Evolutionary conservation across 2,888 invertebrate genomes (phyloP), one percentile per base, ranked within the genome.

Genomic region (Resseliella maxima): DNA sequence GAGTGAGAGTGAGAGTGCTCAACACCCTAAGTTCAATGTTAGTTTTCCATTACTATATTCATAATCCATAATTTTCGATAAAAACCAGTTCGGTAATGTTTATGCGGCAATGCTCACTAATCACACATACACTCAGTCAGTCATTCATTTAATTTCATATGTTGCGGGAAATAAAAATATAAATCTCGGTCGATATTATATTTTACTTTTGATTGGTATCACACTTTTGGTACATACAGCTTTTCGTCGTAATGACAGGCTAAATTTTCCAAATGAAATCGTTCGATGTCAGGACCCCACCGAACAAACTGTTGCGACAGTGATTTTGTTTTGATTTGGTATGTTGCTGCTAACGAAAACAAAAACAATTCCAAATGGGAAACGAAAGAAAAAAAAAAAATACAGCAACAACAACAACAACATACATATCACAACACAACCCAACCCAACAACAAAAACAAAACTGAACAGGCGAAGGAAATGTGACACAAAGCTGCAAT

Each of bases 231-330:
- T 12, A 59, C 59, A 59, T 59, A 35, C 72, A 31, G 72, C 72
- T 72, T 72, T 72, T 35, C n/a, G 72, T 35, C 35, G 31, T 72
- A 72, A 72, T 72, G 72, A 72, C 72, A 72, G 72, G 31, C 72
- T 72, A 72, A 72, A 72, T 72, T 72, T 72, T 72, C 72, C 72
- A 72, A 72, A 72, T 72, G 72, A 72, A 72, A 72, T 72, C 31
- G 72, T 72, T 27, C 41, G 72, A 72, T 31, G 1, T 72, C n/a
- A 31, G 72, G 72, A 72, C 72, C 72, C 72, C 72, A 72, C 72
- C 35, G 18, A 72, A 72, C 72, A 31, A 72, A 31, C 31, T 5
- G 31, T 72, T 72, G 72, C 72, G 72, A 72, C 72, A 72, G 72
- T 72, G 72, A 72, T 72, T 72, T 72, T 72, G 72, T 72, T 72